Evolutionary conservation across 2,113 vertebrate species (phyloP).

Genomic region (Petroica traversi): DNA sequence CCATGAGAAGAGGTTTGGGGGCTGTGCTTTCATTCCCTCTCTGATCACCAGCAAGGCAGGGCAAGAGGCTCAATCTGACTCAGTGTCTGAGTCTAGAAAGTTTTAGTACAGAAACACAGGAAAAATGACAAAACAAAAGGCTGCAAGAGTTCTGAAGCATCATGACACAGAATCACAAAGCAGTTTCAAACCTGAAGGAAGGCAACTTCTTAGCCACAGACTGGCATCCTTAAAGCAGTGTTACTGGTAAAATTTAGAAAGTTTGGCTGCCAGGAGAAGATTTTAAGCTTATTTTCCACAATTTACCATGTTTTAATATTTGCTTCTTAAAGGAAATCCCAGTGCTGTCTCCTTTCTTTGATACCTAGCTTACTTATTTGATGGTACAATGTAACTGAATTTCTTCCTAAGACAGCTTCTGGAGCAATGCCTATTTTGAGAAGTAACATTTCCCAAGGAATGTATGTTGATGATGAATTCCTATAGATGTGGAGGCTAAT

Average conservation of each 20-base stretch:
- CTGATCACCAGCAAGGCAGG: background rate
- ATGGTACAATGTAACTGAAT: background rate
- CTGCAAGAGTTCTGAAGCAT: background rate
- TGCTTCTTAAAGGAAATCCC: background rate
- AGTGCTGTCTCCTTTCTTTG: background rate
- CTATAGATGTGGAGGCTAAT: background rate
- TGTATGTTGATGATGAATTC: background rate
- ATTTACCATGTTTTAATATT: background rate
- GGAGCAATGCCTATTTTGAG: background rate
- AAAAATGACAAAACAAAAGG: background rate
- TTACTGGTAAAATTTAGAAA: background rate
- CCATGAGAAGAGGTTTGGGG: background rate
- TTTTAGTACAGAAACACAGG: background rate
- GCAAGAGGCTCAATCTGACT: background rate
- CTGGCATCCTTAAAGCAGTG: background rate
- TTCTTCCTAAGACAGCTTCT: background rate
- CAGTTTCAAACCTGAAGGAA: background rate
- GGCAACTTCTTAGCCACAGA: background rate
- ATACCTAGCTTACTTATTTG: background rate
- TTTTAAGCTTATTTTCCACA: background rate
- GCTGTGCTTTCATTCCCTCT: background rate
- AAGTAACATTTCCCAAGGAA: background rate
- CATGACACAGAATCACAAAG: background rate
- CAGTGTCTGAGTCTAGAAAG: background rate
- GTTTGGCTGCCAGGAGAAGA: accelerated